These are phyloP conservation scores for Drosophila cardini DNA, from an alignment of 1,140 invertebrate genomes.

Conservation along the genomic window DNA sequence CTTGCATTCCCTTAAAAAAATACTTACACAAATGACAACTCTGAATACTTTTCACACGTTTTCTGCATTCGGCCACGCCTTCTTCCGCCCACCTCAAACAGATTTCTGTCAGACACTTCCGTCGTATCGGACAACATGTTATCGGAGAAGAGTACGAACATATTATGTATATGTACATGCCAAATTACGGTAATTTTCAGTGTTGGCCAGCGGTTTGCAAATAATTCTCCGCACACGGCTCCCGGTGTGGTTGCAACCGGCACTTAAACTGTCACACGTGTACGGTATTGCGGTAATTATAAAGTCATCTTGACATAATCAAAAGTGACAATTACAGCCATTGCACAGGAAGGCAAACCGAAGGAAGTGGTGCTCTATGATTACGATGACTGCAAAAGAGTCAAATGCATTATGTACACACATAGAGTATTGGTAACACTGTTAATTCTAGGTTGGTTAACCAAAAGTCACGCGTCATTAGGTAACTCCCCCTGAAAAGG, in stretches of 20 bases:
- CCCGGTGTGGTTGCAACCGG: slow-evolving; percentile 61
- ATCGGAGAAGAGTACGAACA: slow-evolving; percentile 13
- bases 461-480: slow-evolving; percentile 73
- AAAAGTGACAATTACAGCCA: slow-evolving; percentile 84
- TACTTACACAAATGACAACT: slow-evolving; percentile 33
- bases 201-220: slow-evolving; percentile 70
- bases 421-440: slow-evolving; percentile 33
- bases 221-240: slow-evolving; percentile 59
- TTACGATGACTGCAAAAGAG: slow-evolving; percentile 57
- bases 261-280: slow-evolving; percentile 84
- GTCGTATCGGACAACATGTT: slow-evolving; percentile 38
- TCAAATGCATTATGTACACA: slow-evolving; percentile 50
- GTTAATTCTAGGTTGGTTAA: slow-evolving; percentile 48
- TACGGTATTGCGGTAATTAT: slow-evolving; percentile 73
- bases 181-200: slow-evolving; percentile 76
- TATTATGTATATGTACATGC: slow-evolving; percentile 25
- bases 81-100: slow-evolving; percentile 44
- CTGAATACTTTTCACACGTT: slow-evolving; percentile 40
- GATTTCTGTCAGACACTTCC: slow-evolving; percentile 58
- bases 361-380: slow-evolving; percentile 49
- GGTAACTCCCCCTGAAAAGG: slow-evolving; percentile 31
- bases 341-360: slow-evolving; percentile 68
- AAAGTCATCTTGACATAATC: slow-evolving; percentile 84
- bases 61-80: slow-evolving; percentile 18
- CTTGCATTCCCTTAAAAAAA: background rate